phyloP scores from a whole-genome alignment of 2,888 invertebrate species.

The Carabus problematicus region DNA sequence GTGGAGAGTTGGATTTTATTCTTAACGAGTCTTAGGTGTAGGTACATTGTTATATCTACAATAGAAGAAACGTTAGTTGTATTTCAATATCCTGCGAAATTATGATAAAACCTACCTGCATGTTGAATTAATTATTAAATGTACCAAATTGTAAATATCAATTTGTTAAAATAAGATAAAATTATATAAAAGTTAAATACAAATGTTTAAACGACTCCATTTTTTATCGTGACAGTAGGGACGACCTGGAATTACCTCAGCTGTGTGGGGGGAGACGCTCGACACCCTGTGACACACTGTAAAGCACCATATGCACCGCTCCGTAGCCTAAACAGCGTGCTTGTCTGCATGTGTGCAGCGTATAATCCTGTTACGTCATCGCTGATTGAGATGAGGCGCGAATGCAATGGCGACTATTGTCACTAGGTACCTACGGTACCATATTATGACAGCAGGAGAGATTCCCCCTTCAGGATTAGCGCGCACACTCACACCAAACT shows the following conservation, averaged over 20 bases:
- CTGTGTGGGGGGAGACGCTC: neutral
- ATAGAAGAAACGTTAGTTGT: no score
- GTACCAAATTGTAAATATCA: neutral
- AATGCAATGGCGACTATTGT: neutral
- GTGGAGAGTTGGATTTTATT: neutral
- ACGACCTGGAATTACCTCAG: neutral
- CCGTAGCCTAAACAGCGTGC: no score
- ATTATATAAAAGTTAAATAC: neutral
- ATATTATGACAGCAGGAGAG: no score
- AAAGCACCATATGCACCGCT: neutral
- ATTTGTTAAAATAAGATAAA: neutral
- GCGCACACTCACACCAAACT: neutral
- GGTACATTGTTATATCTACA: neutral
- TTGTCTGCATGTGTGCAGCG: constrained; percentile 1
- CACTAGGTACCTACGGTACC: no score
- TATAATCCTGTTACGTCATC: constrained; percentile 15
- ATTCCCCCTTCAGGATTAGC: no score
- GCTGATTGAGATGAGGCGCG: constrained; percentile 13
- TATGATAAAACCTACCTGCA: neutral
- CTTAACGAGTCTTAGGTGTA: neutral
- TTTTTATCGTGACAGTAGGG: neutral
- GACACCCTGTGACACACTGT: no score
- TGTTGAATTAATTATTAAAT: neutral
- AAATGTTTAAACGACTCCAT: neutral
- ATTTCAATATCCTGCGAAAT: neutral